Base-by-base conservation (phyloP, 2,113 vertebrate genomes). In the Osmerus mordax region DNA sequence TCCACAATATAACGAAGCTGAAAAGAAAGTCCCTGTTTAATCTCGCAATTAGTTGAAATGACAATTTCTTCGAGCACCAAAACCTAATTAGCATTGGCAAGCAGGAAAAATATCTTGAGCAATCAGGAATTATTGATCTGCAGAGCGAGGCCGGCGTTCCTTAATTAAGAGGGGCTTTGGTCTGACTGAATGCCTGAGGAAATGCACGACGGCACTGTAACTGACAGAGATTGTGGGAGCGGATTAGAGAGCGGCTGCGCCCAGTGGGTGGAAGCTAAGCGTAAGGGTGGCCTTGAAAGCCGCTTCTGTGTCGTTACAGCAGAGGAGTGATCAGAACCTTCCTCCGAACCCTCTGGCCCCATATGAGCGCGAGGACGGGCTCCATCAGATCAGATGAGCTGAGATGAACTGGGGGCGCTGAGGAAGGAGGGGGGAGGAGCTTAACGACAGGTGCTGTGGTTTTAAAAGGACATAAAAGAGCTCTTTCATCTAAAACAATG, bases 61-160 rank as follows among this genome's bases (percentile, higher is more conserved):
- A 14, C 21, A 1, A n/a, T 11, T 72, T 3, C 36, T 11, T 71
- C 55, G 58, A 14, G 63, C 4, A 74, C 9, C 60, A 53, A 72
- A 54, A 71, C 59, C 55, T 11, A 12, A 66, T 32, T 61, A 69
- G 47, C 41, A 71, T 25, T 63, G 60, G 55, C 29, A 41, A 9
- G 36, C 11, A 21, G 8, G 4, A 8, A 77, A 80, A 41, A 28
- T 63, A 56, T 75, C 70, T 67, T 56, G 4, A 72, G 72, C 73
- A 76, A 73, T 83, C 81, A 73, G 56, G 81, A 84, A 71, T 47
- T 67, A 81, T 68, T 87, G 86, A 88, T 83, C 75, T 82, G 71
- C 2, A 80, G 47, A 77, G 73, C 60, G 55, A 54, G 70, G 72
- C 72, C 61, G 67, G 54, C 14, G 55, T 72, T 65, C 47, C 72